Conservation (phyloP, 2,888 invertebrate species). For the Caenorhabditis doughertyi region DNA sequence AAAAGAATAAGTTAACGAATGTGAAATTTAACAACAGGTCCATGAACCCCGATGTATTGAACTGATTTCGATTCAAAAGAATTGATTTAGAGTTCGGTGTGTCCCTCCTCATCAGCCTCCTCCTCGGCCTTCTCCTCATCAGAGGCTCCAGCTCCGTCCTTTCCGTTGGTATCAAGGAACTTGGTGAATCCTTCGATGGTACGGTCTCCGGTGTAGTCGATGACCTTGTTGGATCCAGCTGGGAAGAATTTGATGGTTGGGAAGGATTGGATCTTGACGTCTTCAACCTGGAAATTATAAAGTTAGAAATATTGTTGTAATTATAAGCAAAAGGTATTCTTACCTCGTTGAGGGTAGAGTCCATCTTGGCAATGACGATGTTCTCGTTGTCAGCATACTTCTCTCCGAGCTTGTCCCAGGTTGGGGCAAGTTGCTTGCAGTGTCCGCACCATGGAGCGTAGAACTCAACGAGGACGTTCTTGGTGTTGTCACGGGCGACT, state of each 20-base stretch:
- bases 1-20: slow-evolving; percentile 55
- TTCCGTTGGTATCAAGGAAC: slow-evolving; percentile 94
- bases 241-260: slow-evolving; percentile 96
- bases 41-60: slow-evolving; percentile 45
- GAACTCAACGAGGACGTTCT: slow-evolving; percentile 98
- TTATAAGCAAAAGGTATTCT: background rate
- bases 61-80: slow-evolving; percentile 11
- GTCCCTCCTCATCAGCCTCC: slow-evolving; percentile 79
- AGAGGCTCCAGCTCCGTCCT: slow-evolving; percentile 86
- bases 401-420: slow-evolving; percentile 96
- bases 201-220: slow-evolving; percentile 96
- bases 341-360: slow-evolving; percentile 97
- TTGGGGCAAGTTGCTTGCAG: slow-evolving; percentile 97
- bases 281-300: slow-evolving; percentile 75
- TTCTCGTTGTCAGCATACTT: slow-evolving; percentile 90
- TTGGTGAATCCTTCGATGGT: slow-evolving; percentile 94
- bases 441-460: slow-evolving; percentile 89
- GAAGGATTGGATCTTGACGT: slow-evolving; percentile 85
- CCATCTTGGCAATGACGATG: slow-evolving; percentile 97
- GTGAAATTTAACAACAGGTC: slow-evolving; percentile 61
- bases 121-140: slow-evolving; percentile 81
- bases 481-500: slow-evolving; percentile 91
- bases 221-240: slow-evolving; percentile 91
- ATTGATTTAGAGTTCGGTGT: slow-evolving; percentile 74
- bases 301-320: background rate